These are phyloP conservation scores for Ascaphus truei DNA, from an alignment of 2,113 vertebrate species.

Conservation along the genomic window DNA sequence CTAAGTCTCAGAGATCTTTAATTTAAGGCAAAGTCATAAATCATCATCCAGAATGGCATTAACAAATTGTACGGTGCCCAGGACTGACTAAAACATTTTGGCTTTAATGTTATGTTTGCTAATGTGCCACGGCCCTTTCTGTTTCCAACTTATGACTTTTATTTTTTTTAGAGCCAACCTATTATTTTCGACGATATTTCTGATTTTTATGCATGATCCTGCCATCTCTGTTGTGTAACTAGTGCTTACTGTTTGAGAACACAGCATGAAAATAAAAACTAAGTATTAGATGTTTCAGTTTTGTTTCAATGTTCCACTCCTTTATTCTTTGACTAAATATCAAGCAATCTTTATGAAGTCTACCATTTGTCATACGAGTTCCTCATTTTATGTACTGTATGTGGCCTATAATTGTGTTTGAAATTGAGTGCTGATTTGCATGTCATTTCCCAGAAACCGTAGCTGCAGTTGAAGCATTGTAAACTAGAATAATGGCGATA, in stretches of 20 bases:
- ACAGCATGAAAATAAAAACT: neutral
- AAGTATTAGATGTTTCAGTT: too few relatives aligned
- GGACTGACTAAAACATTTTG: constrained; percentile 40
- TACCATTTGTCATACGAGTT: too few relatives aligned
- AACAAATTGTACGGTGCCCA: constrained; percentile 50
- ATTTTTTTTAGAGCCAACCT: constrained; percentile 13
- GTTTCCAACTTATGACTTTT: too few relatives aligned
- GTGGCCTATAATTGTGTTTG: too few relatives aligned
- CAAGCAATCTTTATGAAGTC: too few relatives aligned
- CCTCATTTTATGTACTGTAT: too few relatives aligned
- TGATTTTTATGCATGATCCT: neutral
- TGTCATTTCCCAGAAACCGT: too few relatives aligned
- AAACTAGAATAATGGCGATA: too few relatives aligned
- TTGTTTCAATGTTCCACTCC: too few relatives aligned
- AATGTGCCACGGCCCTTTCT: constrained; percentile 25
- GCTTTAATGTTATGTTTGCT: constrained; percentile 12
- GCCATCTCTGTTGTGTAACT: constrained; percentile 19
- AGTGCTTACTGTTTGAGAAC: constrained; percentile 18
- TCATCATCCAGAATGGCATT: constrained; percentile 50
- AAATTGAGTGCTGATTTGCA: too few relatives aligned
- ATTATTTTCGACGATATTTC: constrained; percentile 21
- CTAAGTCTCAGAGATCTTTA: constrained; percentile 47
- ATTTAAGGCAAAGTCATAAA: constrained; percentile 45
- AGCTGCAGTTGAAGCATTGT: too few relatives aligned
- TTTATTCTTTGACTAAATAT: too few relatives aligned